Evolutionary conservation across 2,888 invertebrate species (phyloP).

Genomic region (Amblyteles armatorius): DNA sequence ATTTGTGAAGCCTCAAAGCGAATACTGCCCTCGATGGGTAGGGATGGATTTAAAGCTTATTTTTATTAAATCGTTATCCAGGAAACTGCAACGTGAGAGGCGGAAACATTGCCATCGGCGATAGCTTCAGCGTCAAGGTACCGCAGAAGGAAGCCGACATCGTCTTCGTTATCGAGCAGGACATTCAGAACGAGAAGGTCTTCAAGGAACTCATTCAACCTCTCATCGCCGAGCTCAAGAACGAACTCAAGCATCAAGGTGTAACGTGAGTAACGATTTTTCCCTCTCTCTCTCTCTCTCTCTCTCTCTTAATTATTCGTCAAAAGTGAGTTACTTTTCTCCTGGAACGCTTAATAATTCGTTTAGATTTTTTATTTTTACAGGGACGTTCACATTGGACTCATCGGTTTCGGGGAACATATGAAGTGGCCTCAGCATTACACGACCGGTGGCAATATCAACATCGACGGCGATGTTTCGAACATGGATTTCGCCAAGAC

Average conservation of each 20-base stretch:
- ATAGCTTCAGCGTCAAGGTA: slow-evolving; percentile 88
- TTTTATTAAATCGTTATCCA: slow-evolving; percentile 69
- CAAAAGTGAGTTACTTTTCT: too few species aligned
- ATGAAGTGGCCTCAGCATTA: slow-evolving; percentile 86
- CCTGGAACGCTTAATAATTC: slow-evolving; percentile 60
- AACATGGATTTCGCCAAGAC: slow-evolving; percentile 79
- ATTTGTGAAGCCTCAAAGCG: too few species aligned
- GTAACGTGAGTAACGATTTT: slow-evolving; percentile 85
- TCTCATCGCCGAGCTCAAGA: slow-evolving; percentile 87
- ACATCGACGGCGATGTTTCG: slow-evolving; percentile 86
- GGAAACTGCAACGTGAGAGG: slow-evolving; percentile 85
- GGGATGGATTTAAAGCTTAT: too few species aligned
- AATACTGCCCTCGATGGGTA: too few species aligned
- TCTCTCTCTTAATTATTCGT: slow-evolving; percentile 55
- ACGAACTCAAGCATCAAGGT: slow-evolving; percentile 88
- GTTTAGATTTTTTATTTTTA: slow-evolving; percentile 78
- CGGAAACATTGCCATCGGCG: slow-evolving; percentile 86
- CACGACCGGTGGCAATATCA: slow-evolving; percentile 86
- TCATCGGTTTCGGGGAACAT: slow-evolving; percentile 87
- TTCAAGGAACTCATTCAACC: slow-evolving; percentile 89
- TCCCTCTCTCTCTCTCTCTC: slow-evolving; percentile 64
- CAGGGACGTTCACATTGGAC: slow-evolving; percentile 87
- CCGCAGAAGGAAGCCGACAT: slow-evolving; percentile 93
- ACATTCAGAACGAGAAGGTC: slow-evolving; percentile 87
- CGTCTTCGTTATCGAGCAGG: slow-evolving; percentile 91